Percentiles rank a stretch among this genome's conserved stretches.
Conservation (phyloP, 2,113 vertebrate species). For the Ornithorhynchus anatinus region DNA sequence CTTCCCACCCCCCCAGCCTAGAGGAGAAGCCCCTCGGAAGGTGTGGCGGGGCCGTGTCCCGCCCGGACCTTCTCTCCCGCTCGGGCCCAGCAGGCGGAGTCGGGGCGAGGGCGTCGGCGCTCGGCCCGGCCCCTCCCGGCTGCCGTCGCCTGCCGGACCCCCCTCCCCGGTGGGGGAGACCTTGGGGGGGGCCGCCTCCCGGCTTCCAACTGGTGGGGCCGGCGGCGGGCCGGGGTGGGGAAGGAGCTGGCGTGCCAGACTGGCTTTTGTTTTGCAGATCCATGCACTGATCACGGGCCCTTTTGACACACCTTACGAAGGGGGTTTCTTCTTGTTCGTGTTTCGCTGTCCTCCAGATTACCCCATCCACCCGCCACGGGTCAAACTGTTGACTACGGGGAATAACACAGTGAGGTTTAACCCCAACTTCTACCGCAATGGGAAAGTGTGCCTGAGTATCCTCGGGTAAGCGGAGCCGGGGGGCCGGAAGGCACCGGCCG, state of each 20-base stretch:
- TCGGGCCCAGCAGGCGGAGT: too few species aligned
- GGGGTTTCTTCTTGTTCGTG: constrained; percentile 98
- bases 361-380: constrained; percentile 95
- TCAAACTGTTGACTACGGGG: constrained; percentile 98
- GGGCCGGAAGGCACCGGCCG: background rate
- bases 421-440: constrained; percentile 99
- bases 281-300: constrained; percentile 97
- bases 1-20: too few species aligned
- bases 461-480: constrained; percentile 84
- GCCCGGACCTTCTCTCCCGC: too few species aligned
- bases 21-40: too few species aligned
- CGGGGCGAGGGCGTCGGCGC: too few species aligned
- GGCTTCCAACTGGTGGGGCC: background rate
- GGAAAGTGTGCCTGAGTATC: constrained; percentile 98
- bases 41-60: too few species aligned
- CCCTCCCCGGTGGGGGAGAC: too few species aligned
- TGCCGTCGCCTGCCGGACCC: too few species aligned
- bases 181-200: background rate
- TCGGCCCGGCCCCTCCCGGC: too few species aligned
- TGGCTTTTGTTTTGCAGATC: constrained; percentile 87
- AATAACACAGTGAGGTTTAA: constrained; percentile 98
- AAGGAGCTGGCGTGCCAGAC: constrained; percentile 61
- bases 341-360: constrained; percentile 99
- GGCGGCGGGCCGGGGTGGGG: constrained; percentile 38
- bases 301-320: constrained; percentile 98